Conservation (phyloP, 1,140 invertebrate species). For the Gryllus bimaculatus region DNA sequence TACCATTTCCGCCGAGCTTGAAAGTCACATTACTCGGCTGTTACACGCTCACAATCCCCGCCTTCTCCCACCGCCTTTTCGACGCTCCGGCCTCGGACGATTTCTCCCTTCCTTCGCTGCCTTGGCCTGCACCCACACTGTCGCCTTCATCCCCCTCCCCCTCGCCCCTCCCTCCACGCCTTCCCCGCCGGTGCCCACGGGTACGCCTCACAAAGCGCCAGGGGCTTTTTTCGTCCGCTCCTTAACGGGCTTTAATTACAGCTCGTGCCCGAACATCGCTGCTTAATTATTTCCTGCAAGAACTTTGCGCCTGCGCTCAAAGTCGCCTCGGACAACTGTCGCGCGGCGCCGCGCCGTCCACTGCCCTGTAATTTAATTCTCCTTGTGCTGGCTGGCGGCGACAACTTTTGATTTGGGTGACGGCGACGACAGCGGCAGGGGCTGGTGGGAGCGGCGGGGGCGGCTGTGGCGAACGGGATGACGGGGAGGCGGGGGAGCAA, state of each 20-base stretch:
- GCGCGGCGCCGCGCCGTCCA: background rate
- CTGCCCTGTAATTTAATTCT: background rate
- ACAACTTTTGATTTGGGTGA: background rate
- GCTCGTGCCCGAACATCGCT: background rate
- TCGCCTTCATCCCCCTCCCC: background rate
- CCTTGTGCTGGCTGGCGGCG: background rate
- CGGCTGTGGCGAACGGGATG: background rate
- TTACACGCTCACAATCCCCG: too few relatives aligned
- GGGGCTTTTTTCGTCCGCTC: background rate
- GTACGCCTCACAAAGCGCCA: background rate
- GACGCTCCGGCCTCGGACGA: too few relatives aligned
- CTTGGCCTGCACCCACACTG: too few relatives aligned
- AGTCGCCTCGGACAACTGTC: background rate
- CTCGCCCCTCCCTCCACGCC: too few relatives aligned
- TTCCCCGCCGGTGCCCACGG: background rate
- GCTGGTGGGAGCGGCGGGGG: background rate
- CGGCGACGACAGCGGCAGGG: background rate
- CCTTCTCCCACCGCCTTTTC: too few relatives aligned
- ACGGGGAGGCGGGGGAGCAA: background rate
- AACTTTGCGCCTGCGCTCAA: background rate
- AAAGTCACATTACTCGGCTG: too few relatives aligned
- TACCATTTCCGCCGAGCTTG: too few relatives aligned
- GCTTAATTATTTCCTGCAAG: background rate
- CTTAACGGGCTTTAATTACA: constrained; percentile 1
- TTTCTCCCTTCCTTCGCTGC: too few relatives aligned